phyloP scores from a whole-genome alignment of 2,113 vertebrate species.

The Martes martes region DNA sequence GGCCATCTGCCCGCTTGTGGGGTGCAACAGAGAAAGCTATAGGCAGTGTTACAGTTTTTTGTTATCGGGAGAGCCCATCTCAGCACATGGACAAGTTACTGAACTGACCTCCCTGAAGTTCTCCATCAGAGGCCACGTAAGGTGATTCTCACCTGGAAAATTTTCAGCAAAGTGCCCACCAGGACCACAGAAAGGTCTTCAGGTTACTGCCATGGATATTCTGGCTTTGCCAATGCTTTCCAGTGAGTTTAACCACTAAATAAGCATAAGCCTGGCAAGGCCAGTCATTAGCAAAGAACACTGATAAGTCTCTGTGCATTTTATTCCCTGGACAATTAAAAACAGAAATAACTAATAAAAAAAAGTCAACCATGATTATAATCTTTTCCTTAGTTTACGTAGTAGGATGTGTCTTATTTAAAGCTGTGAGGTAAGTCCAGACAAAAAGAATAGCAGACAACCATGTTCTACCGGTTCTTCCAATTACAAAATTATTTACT shows the following conservation, averaged over 20 bases:
- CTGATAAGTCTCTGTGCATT: neutral
- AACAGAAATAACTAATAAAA: neutral
- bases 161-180: neutral
- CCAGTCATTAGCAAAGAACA: neutral
- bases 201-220: neutral
- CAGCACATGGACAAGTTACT: neutral
- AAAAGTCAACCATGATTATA: neutral
- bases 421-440: neutral
- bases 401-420: neutral
- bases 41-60: neutral
- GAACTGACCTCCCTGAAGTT: neutral
- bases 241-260: neutral
- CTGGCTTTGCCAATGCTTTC: neutral
- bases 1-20: accelerated
- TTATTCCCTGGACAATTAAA: constrained; percentile 32
- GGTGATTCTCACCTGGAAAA: neutral
- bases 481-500: neutral
- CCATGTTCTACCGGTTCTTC: neutral
- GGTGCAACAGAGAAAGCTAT: neutral
- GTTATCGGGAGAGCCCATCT: neutral
- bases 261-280: neutral
- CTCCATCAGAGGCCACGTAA: neutral
- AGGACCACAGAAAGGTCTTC: neutral
- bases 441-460: neutral
- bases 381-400: neutral